Conservation (phyloP, 2,797 vertebrate genomes). For the Coregonus sp. region DNA sequence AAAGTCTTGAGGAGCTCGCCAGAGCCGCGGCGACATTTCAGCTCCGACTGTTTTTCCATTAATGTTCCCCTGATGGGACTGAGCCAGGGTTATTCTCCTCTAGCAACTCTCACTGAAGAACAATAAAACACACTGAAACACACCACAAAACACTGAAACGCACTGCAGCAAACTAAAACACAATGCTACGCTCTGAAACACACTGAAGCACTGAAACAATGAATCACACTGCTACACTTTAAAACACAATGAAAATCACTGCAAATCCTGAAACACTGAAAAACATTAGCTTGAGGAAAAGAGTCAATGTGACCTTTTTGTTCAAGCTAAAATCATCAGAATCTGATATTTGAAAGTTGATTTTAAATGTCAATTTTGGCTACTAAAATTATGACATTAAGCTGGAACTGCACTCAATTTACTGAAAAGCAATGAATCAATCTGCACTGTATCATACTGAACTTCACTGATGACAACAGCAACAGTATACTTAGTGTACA, state of each 20-base stretch:
- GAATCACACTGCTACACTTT: not conserved
- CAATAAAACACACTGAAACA: slow-evolving; percentile 9
- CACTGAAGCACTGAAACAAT: no score
- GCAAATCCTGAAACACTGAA: not conserved
- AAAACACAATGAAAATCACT: not conserved
- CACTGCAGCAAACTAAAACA: not conserved
- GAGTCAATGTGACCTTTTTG: not conserved
- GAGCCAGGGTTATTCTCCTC: slow-evolving; percentile 34
- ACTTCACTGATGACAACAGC: slow-evolving; percentile 9
- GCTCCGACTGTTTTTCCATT: slow-evolving; percentile 53
- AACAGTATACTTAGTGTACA: not conserved
- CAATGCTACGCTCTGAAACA: not conserved
- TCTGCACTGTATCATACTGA: not conserved
- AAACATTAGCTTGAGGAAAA: not conserved
- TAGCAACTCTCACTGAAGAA: slow-evolving; percentile 20
- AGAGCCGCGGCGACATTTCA: slow-evolving; percentile 50
- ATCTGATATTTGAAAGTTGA: not conserved
- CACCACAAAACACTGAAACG: not conserved
- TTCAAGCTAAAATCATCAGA: not conserved
- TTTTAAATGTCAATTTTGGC: slow-evolving; percentile 1
- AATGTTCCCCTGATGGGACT: slow-evolving; percentile 34
- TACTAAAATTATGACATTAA: not conserved
- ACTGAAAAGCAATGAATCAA: no score
- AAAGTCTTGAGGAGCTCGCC: slow-evolving; percentile 39
- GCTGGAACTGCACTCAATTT: not conserved